Conservation (phyloP, 2,797 vertebrate genomes). For the Lacerta agilis region DNA sequence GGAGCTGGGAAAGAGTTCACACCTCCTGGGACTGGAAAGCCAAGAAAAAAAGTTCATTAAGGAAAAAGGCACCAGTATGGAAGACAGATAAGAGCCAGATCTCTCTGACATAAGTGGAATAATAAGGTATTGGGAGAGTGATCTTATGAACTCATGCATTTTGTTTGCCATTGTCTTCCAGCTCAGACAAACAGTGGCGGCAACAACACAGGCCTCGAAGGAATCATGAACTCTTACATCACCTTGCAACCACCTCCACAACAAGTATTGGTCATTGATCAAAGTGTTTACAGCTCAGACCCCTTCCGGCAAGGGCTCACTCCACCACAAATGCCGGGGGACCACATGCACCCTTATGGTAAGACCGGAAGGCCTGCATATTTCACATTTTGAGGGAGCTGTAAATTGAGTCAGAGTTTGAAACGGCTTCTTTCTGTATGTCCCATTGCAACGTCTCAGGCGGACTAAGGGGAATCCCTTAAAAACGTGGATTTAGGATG, state of each 20-base stretch:
- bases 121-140: neutral
- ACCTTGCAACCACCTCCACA: slow-evolving; percentile 79
- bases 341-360: slow-evolving; percentile 98
- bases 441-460: neutral
- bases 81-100: neutral
- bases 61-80: neutral
- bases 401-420: neutral
- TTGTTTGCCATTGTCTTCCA: slow-evolving; percentile 64
- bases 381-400: neutral
- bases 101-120: neutral
- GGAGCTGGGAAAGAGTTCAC: neutral
- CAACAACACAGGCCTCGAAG: slow-evolving; percentile 81
- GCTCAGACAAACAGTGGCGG: slow-evolving; percentile 81
- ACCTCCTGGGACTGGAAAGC: neutral
- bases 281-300: slow-evolving; percentile 86
- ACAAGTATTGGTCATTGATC: slow-evolving; percentile 86
- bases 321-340: slow-evolving; percentile 97
- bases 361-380: slow-evolving; percentile 60
- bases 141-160: fast-evolving
- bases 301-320: slow-evolving; percentile 95
- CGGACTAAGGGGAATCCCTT: neutral
- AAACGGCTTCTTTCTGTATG: neutral
- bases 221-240: slow-evolving; percentile 83
- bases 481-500: neutral
- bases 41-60: neutral